A percentile compares a stretch with the other conserved stretches of the same genome.
phyloP scores from a whole-genome alignment of 2,888 invertebrate species.

The Xylocampa areola region DNA sequence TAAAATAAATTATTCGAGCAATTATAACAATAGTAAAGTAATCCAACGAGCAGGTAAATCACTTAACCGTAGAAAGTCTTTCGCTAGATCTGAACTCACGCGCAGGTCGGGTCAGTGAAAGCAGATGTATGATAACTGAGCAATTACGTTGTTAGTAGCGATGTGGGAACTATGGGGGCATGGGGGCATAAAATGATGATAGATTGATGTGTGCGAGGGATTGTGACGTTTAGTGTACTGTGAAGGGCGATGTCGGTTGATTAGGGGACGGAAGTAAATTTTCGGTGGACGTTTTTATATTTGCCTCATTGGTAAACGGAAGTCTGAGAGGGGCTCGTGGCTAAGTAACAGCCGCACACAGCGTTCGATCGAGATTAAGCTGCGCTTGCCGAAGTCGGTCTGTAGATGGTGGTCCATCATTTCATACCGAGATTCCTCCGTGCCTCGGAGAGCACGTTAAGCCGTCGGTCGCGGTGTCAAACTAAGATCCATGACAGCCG shows the following conservation, averaged over 20 bases:
- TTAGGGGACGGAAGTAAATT: no score
- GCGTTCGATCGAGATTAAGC: no score
- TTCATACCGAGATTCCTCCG: no score
- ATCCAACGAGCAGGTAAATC: conserved; percentile 34
- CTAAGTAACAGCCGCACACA: no score
- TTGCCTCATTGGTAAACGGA: no score
- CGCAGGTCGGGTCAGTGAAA: conserved; percentile 35
- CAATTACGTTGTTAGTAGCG: conserved; percentile 27
- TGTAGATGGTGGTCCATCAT: no score
- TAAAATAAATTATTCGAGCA: not conserved
- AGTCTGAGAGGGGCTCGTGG: no score
- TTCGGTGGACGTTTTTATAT: no score
- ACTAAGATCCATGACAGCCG: no score
- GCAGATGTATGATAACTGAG: conserved; percentile 26
- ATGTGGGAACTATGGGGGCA: conserved; percentile 12
- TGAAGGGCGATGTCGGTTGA: not conserved
- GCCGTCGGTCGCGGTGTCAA: no score
- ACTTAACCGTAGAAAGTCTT: conserved; percentile 43
- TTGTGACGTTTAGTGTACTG: not conserved
- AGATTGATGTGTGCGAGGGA: not conserved
- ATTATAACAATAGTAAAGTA: conserved; percentile 8
- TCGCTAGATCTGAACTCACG: conserved; percentile 40
- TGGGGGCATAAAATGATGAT: not conserved
- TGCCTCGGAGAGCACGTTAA: no score
- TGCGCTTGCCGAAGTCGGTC: no score